A percentile compares a stretch with the other conserved stretches of the same genome.
Conservation (phyloP, 2,888 invertebrate genomes). For the Xanthorhoe spadicearia region DNA sequence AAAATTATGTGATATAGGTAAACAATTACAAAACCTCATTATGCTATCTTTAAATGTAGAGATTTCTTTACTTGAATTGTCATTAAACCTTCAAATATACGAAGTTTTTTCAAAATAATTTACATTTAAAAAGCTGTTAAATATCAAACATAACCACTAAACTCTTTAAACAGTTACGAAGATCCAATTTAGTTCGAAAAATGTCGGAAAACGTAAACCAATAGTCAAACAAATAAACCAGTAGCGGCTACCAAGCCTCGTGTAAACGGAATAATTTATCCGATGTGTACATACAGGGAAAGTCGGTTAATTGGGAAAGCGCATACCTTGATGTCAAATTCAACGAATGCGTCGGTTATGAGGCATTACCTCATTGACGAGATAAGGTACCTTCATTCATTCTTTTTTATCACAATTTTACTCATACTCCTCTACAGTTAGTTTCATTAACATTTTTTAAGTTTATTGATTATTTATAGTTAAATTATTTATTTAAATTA, state of each 20-base stretch:
- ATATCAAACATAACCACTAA: no score
- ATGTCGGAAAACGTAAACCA: constrained; percentile 35
- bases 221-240: constrained; percentile 59
- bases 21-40: no score
- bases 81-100: no score
- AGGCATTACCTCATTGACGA: constrained; percentile 10
- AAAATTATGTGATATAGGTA: no score
- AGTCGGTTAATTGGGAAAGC: constrained; percentile 64
- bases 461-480: no score
- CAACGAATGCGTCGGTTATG: constrained; percentile 35
- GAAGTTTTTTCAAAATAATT: no score
- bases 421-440: no score
- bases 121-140: no score
- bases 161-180: constrained; percentile 6
- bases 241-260: constrained; percentile 60
- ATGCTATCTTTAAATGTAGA: no score
- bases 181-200: constrained; percentile 29
- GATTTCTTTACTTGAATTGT: no score
- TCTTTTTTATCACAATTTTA: neutral
- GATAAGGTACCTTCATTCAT: neutral
- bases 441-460: no score
- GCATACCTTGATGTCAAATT: constrained; percentile 53
- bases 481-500: no score
- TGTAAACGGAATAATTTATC: constrained; percentile 65
- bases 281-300: constrained; percentile 56